These are phyloP conservation scores for Cenopis cana DNA, from an alignment of 2,888 invertebrate species.

Conservation along the genomic window DNA sequence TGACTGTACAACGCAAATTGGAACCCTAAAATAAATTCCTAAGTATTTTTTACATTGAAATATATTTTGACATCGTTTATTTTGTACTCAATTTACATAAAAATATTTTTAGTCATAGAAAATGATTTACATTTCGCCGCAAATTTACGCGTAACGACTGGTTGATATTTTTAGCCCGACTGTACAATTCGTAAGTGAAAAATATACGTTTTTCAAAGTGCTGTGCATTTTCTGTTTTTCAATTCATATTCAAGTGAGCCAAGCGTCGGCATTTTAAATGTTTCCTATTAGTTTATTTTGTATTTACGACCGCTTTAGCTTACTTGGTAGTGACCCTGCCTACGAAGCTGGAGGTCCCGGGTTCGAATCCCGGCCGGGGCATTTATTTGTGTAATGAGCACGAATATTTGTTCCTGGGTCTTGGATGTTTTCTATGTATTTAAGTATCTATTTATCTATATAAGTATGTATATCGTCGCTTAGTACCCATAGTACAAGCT, in stretches of 20 bases:
- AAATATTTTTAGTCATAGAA: neutral
- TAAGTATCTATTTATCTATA: too few relatives aligned
- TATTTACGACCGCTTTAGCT: too few relatives aligned
- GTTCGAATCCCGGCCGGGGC: too few relatives aligned
- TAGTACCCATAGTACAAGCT: too few relatives aligned
- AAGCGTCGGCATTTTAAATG: conserved; percentile 23
- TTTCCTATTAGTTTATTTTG: conserved; percentile 7
- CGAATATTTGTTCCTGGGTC: too few relatives aligned
- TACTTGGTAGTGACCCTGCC: too few relatives aligned
- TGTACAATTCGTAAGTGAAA: conserved; percentile 40
- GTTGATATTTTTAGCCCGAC: conserved; percentile 6
- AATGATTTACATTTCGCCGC: neutral
- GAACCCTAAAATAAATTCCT: neutral
- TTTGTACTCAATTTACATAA: neutral
- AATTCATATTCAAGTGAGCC: conserved; percentile 38
- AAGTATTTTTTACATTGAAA: neutral
- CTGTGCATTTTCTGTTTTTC: conserved; percentile 39
- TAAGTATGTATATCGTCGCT: too few relatives aligned
- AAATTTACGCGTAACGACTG: neutral
- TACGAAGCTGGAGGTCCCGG: too few relatives aligned
- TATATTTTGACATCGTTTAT: too few relatives aligned
- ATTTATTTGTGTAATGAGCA: too few relatives aligned
- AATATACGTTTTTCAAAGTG: conserved; percentile 33
- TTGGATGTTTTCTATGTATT: too few relatives aligned
- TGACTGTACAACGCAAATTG: neutral